Percentiles rank a stretch among this genome's conserved stretches.
These are phyloP conservation scores for Anas bernieri DNA, from an alignment of 2,797 vertebrate genomes.

Conservation along the genomic window DNA sequence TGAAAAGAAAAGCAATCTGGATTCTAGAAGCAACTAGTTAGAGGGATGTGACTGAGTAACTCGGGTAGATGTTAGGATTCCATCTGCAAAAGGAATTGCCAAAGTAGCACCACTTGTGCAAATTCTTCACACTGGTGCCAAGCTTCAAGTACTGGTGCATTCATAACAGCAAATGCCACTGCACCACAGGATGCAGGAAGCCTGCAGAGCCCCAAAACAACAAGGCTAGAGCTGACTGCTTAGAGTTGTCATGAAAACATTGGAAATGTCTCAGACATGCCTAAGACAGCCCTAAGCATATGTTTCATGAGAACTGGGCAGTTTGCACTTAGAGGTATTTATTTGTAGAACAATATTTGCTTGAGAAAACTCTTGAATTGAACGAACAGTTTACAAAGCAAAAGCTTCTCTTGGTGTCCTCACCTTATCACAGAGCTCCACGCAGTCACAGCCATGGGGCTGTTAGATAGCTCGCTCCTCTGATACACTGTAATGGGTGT, in stretches of 20 bases:
- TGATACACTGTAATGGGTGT: slow-evolving; percentile 42
- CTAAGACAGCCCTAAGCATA: neutral
- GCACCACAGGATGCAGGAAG: accelerated
- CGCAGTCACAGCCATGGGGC: slow-evolving; percentile 26
- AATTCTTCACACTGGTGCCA: neutral
- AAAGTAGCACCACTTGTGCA: neutral
- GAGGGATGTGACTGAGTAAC: neutral
- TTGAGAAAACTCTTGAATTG: slow-evolving; percentile 8
- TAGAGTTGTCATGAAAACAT: neutral
- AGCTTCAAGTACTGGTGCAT: neutral
- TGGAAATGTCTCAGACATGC: neutral
- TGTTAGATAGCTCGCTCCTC: slow-evolving; percentile 20
- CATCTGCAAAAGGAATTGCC: neutral
- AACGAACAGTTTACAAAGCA: neutral
- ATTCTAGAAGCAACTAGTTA: neutral
- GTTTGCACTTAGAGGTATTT: neutral
- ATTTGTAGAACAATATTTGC: neutral
- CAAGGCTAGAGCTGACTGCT: neutral
- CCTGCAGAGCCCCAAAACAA: neutral
- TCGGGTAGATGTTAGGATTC: neutral
- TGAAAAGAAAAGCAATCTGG: neutral
- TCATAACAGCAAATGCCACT: neutral
- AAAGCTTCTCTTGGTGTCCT: neutral
- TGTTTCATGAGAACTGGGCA: neutral
- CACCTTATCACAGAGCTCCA: slow-evolving; percentile 12